Percentiles rank a stretch among this genome's conserved stretches.
phyloP scores from a whole-genome alignment of 2,113 vertebrate genomes.

The Myiozetetes cayanensis region DNA sequence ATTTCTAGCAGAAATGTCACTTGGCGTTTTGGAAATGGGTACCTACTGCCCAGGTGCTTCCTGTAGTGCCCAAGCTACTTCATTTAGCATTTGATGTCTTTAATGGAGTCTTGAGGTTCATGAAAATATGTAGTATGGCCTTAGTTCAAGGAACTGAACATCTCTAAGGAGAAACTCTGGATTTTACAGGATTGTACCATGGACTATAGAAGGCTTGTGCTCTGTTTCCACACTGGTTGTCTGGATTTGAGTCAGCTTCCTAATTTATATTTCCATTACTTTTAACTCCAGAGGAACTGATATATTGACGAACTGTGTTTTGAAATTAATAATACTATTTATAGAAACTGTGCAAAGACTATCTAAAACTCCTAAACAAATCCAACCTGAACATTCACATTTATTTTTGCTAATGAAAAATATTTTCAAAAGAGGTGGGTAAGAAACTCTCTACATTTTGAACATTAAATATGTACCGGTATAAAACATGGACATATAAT shows the following conservation, averaged over 20 bases:
- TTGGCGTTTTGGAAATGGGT: neutral
- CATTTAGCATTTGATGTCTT: neutral
- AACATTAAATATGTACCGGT: accelerated
- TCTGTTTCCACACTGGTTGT: neutral
- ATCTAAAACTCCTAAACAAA: neutral
- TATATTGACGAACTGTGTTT: neutral
- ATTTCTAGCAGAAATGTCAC: neutral
- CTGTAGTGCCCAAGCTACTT: neutral
- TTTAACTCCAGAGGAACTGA: neutral
- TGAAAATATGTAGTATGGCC: neutral
- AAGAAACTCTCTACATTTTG: neutral
- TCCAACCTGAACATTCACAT: neutral
- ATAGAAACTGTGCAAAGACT: neutral
- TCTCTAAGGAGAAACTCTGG: neutral
- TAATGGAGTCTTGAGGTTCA: accelerated
- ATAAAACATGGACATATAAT: neutral
- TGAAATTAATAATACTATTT: neutral
- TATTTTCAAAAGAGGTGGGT: neutral
- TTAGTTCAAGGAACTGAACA: neutral
- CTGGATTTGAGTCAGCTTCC: neutral
- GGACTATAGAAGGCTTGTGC: neutral
- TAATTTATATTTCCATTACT: neutral
- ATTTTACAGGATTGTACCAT: neutral
- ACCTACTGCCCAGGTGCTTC: neutral
- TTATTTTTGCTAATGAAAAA: neutral